phyloP scores from a whole-genome alignment of 1,140 invertebrate genomes.

The Cepaea nemoralis region DNA sequence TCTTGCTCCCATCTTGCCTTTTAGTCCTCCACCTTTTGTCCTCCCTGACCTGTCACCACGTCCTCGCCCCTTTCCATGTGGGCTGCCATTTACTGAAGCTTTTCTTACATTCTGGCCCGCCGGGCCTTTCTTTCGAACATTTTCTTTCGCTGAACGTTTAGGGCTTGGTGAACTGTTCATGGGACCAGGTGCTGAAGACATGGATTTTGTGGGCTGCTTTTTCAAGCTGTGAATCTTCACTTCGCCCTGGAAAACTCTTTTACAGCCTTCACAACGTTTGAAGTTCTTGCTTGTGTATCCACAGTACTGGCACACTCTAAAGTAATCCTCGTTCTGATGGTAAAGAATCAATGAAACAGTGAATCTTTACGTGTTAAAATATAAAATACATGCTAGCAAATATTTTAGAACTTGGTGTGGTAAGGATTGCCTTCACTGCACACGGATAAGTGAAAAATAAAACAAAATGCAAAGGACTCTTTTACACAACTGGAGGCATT shows the following conservation, averaged over 20 bases:
- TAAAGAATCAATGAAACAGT: neutral
- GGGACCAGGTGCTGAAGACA: neutral
- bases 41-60: constrained; percentile 12
- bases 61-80: neutral
- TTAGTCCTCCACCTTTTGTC: constrained; percentile 33
- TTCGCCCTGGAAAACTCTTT: constrained; percentile 44
- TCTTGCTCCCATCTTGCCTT: constrained; percentile 15
- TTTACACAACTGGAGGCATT: too few relatives aligned
- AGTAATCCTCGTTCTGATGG: constrained; percentile 42
- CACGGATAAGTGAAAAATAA: too few relatives aligned
- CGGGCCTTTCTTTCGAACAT: neutral
- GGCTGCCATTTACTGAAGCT: neutral
- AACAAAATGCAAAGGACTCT: too few relatives aligned
- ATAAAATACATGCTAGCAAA: too few relatives aligned
- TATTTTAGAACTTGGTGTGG: too few relatives aligned
- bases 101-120: neutral
- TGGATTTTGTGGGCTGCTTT: neutral
- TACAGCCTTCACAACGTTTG: constrained; percentile 52
- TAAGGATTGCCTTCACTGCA: too few relatives aligned
- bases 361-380: too few relatives aligned
- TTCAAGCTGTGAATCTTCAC: constrained; percentile 45
- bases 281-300: constrained; percentile 54
- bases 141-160: neutral
- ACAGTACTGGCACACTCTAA: constrained; percentile 52
- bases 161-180: neutral